phyloP scores from a whole-genome alignment of 2,113 vertebrate genomes.

The Pelodiscus sinensis region DNA sequence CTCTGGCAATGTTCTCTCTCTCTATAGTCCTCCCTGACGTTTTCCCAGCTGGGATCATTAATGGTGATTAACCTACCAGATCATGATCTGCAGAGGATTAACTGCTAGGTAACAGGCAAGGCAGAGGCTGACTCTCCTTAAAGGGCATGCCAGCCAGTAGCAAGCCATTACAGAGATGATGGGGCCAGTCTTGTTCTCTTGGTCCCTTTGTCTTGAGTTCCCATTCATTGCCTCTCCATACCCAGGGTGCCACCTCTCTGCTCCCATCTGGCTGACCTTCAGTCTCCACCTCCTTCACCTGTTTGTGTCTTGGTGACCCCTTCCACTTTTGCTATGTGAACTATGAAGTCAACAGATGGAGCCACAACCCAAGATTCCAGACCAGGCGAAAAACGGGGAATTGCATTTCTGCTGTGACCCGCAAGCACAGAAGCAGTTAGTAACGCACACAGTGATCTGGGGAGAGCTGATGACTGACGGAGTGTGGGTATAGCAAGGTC shows the following conservation, averaged over 20 bases:
- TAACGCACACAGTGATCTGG: not conserved
- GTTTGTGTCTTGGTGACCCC: not conserved
- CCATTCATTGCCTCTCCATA: not conserved
- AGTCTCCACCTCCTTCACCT: not conserved
- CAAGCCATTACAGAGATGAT: not conserved
- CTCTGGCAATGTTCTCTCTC: not conserved
- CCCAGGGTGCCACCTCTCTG: not conserved
- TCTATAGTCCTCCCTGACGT: not conserved
- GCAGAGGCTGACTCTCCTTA: not conserved
- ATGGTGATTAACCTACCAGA: not conserved
- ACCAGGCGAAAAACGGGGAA: not conserved
- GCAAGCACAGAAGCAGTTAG: not conserved
- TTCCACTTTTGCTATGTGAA: accelerated
- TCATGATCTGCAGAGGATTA: not conserved
- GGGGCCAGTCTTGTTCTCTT: not conserved
- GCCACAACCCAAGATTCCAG: not conserved
- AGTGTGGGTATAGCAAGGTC: accelerated
- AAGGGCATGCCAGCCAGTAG: not conserved
- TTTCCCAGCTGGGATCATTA: not conserved
- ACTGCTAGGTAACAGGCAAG: not conserved
- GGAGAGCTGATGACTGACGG: not conserved
- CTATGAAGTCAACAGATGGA: conserved; percentile 29
- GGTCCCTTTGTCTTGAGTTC: not conserved
- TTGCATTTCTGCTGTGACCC: not conserved
- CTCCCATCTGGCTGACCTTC: not conserved